Conservation (phyloP, 1,140 invertebrate genomes). For the Drosophila nebulosa region DNA sequence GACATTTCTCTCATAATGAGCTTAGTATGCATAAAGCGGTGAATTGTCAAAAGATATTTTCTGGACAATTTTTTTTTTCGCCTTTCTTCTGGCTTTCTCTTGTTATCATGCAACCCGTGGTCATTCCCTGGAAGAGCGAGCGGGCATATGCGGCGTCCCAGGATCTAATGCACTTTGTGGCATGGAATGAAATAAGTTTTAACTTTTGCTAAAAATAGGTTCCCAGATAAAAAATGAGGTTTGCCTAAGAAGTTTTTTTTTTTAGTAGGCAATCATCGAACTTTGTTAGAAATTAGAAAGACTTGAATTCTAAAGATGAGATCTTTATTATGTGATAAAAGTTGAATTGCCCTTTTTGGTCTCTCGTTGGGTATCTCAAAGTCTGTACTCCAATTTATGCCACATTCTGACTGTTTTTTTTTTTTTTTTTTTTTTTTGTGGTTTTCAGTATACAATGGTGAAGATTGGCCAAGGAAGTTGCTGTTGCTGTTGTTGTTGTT, state of each 20-base stretch:
- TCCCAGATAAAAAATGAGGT: too few relatives aligned
- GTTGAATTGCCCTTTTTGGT: too few relatives aligned
- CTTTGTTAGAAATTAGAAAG: too few relatives aligned
- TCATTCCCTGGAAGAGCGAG: too few relatives aligned
- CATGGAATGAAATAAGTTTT: too few relatives aligned
- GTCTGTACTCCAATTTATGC: neutral
- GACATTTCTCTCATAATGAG: constrained; percentile 61
- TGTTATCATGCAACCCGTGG: neutral
- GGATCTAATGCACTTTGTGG: too few relatives aligned
- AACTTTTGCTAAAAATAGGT: too few relatives aligned
- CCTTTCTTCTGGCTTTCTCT: neutral
- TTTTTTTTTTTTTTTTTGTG: neutral
- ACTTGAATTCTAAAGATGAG: too few relatives aligned
- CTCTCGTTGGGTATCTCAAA: neutral
- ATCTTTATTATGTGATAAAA: too few relatives aligned
- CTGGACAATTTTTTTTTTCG: constrained; percentile 61
- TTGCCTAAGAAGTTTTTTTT: too few relatives aligned
- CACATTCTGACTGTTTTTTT: neutral
- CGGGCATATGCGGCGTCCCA: too few relatives aligned
- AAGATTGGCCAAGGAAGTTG: constrained; percentile 34
- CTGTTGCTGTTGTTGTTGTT: neutral
- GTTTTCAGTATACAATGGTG: constrained; percentile 29
- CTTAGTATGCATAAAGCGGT: constrained; percentile 74
- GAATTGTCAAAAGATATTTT: constrained; percentile 74
- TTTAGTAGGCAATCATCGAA: too few relatives aligned